Evolutionary conservation across 2,797 vertebrate genomes (phyloP).

Genomic region (Todus mexicanus): DNA sequence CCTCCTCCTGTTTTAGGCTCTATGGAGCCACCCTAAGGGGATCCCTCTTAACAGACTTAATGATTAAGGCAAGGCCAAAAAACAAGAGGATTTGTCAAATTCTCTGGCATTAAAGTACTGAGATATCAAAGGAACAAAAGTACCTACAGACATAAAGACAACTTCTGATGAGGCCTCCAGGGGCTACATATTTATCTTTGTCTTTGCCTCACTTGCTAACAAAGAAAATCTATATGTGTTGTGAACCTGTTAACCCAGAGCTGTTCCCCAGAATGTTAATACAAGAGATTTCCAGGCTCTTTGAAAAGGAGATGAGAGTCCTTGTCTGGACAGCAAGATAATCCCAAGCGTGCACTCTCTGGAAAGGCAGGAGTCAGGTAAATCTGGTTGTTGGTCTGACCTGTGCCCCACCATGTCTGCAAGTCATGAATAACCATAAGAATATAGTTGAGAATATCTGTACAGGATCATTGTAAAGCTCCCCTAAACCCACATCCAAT

Average conservation of each 20-base stretch:
- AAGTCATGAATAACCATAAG: not conserved
- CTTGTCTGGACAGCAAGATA: not conserved
- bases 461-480: not conserved
- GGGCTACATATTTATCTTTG: not conserved
- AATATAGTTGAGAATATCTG: not conserved
- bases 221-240: not conserved
- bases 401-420: not conserved
- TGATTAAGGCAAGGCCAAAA: not conserved
- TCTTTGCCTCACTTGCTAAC: not conserved
- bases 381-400: not conserved
- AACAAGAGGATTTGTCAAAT: not conserved
- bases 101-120: not conserved
- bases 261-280: not conserved
- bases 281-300: not conserved
- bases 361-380: not conserved
- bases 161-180: not conserved
- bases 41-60: not conserved
- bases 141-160: not conserved
- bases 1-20: not conserved
- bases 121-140: not conserved
- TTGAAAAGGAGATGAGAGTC: not conserved
- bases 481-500: not conserved
- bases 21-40: not conserved
- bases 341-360: rapidly evolving
- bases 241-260: not conserved